These are phyloP conservation scores for Lepus oiostolus DNA, from an alignment of 2,797 vertebrate species.

Conservation along the genomic window DNA sequence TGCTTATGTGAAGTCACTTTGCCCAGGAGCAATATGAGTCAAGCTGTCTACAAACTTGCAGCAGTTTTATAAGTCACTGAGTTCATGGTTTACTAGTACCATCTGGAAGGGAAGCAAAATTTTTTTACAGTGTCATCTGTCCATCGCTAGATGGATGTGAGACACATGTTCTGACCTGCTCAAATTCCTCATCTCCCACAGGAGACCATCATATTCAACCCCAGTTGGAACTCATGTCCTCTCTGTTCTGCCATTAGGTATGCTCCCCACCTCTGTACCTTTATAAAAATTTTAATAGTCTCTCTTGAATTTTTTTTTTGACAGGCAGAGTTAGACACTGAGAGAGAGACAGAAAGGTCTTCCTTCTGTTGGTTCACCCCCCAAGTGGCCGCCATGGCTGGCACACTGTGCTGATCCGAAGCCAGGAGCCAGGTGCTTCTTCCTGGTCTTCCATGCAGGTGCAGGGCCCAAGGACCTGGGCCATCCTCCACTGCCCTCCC, in stretches of 20 bases:
- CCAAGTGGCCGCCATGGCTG: no score
- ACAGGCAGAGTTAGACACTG: no score
- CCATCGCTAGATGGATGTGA: not conserved
- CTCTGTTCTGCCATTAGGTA: not conserved
- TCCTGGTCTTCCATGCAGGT: no score
- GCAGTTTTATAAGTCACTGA: not conserved
- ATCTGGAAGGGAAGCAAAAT: constrained; percentile 28
- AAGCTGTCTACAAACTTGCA: not conserved
- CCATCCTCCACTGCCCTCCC: no score
- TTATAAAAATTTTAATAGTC: not conserved
- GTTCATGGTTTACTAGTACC: not conserved
- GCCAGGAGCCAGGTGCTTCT: no score
- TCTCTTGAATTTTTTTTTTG: not conserved
- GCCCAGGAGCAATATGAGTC: constrained; percentile 5
- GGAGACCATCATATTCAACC: not conserved
- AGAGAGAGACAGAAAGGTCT: no score
- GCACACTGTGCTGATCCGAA: no score
- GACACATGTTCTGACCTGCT: not conserved
- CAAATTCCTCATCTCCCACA: not conserved
- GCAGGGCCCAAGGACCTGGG: no score
- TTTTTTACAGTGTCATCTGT: constrained; percentile 5
- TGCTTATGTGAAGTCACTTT: constrained; percentile 41
- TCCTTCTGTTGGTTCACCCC: no score
- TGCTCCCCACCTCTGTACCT: not conserved
- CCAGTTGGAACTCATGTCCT: not conserved